phyloP scores from a whole-genome alignment of 2,113 vertebrate species.

The Tragelaphus buxtoni region DNA sequence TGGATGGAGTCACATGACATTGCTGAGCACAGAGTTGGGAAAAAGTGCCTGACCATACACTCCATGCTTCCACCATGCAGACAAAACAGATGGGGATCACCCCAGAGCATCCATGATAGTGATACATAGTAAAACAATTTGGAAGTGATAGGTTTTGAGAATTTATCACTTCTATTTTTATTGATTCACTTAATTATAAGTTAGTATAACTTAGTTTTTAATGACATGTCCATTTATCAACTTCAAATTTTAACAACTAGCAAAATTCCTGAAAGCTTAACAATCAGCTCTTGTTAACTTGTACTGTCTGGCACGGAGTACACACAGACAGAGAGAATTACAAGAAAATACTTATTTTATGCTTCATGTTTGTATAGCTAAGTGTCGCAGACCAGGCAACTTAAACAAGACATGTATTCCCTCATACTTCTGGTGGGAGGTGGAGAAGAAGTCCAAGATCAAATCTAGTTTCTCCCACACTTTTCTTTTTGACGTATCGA shows the following conservation, averaged over 20 bases:
- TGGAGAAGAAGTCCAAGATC: neutral
- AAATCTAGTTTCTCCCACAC: neutral
- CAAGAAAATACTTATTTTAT: neutral
- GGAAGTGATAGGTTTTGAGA: neutral
- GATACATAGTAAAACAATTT: neutral
- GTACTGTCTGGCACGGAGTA: neutral
- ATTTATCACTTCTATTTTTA: neutral
- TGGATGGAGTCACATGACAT: neutral
- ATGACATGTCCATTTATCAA: neutral
- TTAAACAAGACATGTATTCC: neutral
- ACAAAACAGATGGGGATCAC: neutral
- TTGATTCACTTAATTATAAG: neutral
- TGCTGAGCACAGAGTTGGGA: neutral
- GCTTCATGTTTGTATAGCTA: neutral
- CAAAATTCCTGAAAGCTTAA: neutral
- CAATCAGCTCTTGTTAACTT: neutral
- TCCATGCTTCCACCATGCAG: neutral
- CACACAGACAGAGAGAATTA: neutral
- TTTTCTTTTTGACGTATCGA: neutral
- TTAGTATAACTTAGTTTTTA: neutral
- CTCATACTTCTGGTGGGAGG: neutral
- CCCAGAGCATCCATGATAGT: neutral
- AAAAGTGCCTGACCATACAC: accelerated
- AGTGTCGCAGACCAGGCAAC: neutral
- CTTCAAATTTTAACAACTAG: neutral